Percentiles rank a stretch among this genome's conserved stretches.
Evolutionary conservation across 1,140 invertebrate genomes (phyloP).

Genomic region (Anoplolepis gracilipes): DNA sequence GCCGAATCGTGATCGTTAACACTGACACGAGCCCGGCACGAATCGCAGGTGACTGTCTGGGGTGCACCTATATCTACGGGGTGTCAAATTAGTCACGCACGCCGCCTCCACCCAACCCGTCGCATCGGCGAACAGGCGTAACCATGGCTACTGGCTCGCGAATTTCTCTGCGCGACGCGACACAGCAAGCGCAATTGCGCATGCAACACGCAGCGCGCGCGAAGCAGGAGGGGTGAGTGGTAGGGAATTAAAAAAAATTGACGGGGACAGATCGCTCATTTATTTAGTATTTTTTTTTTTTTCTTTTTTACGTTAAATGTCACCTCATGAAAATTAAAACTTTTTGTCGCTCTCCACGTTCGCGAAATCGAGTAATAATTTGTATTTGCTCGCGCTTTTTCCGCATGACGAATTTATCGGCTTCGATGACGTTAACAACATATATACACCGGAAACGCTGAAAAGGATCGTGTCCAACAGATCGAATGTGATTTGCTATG

Average conservation of each 20-base stretch:
- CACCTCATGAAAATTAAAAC: conserved; percentile 62
- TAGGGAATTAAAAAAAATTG: conserved; percentile 62
- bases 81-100: conserved; percentile 80
- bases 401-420: conserved; percentile 47
- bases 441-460: conserved; percentile 11
- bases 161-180: conserved; percentile 70
- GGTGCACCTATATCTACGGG: conserved; percentile 71
- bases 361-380: conserved; percentile 58
- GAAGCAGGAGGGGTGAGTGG: conserved; percentile 23
- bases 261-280: conserved; percentile 50
- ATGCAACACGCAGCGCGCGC: conserved; percentile 55
- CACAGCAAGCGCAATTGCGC: conserved; percentile 68
- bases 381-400: conserved; percentile 52
- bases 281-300: conserved; percentile 58
- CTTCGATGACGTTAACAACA: conserved; percentile 52
- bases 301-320: conserved; percentile 54
- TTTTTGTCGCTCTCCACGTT: conserved; percentile 55
- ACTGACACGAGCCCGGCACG: conserved; percentile 74
- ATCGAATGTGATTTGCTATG: conserved; percentile 7
- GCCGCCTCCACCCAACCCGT: conserved; percentile 59
- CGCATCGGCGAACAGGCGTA: conserved; percentile 67
- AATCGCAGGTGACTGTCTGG: conserved; percentile 78
- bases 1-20: conserved; percentile 76
- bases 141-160: conserved; percentile 74
- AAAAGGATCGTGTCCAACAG: conserved; percentile 14